Base-by-base conservation (phyloP, 2,888 invertebrate species). In the Imbricaverruca yamaguchii region DNA sequence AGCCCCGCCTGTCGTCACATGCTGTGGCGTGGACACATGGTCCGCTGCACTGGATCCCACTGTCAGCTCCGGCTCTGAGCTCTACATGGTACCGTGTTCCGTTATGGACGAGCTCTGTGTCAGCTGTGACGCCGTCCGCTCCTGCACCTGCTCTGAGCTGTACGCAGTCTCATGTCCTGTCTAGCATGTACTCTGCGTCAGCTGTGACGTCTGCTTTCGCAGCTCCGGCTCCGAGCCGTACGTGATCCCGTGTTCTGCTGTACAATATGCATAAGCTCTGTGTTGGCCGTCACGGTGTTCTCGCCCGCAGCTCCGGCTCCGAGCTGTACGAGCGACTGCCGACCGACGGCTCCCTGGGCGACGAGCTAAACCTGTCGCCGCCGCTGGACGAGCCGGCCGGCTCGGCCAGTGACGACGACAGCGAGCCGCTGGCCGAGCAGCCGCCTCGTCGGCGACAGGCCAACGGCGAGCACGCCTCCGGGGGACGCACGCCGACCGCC, bases 261-360 rank as follows among this genome's bases (percentile, higher is more conserved):
- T 39, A 4, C 39, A 39, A 39, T 39, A 39, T 39, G 4, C 39
- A 39, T 39, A 4, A 39, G 39, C 39, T 39, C 1, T 39, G 39
- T 39, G 39, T 4, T 4, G 39, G 39, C 39, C 4, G 39, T 39
- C 18, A 13, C 63, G 18, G 63, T 12, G 39, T 23, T 25, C n/a
- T n/a, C 23, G 25, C 59, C 23, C 56, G 18, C 81, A 82, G 83
- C 69, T 81, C 82, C 83, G 91, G 91, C 83, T 91, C 90, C 85
- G 91, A 91, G 86, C 91, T 92, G 85, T 92, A 92, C 86, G 92
- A 92, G 86, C 90, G 91, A 85, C 88, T 91, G 84, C 90, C 89
- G 83, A 90, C 90, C 83, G 89, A 89, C 82, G 89, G 85, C 77
- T 85, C 86, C 79, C 85, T 86, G 81, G 86, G 85, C 18, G 87